These are phyloP conservation scores for Origma solitaria DNA, from an alignment of 2,113 vertebrate genomes.

Conservation along the genomic window DNA sequence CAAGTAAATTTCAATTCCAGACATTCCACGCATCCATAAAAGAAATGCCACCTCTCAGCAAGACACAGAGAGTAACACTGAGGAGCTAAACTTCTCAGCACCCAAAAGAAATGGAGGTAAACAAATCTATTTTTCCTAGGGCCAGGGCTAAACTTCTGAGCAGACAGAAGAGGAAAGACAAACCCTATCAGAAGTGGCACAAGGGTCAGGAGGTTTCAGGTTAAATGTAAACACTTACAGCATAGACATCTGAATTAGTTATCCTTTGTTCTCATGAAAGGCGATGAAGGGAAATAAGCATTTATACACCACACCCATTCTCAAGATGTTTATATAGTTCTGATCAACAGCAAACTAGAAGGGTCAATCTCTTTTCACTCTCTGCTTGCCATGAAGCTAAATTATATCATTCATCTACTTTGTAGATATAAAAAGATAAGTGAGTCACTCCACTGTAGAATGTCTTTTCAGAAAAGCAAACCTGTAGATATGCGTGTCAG, in stretches of 20 bases:
- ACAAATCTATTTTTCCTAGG: neutral
- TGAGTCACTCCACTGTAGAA: neutral
- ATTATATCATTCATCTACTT: neutral
- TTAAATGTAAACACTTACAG: neutral
- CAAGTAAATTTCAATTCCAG: slow-evolving; percentile 43
- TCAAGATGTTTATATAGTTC: neutral
- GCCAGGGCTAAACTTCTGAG: neutral
- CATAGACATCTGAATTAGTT: neutral
- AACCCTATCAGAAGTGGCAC: neutral
- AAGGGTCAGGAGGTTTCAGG: neutral
- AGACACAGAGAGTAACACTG: neutral
- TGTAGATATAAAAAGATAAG: neutral
- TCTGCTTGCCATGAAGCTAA: neutral
- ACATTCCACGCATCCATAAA: neutral
- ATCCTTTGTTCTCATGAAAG: neutral
- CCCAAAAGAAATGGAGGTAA: neutral
- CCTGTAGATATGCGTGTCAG: fast-evolving
- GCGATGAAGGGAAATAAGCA: neutral
- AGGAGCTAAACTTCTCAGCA: neutral
- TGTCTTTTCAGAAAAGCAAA: neutral
- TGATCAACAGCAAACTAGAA: neutral
- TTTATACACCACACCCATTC: neutral
- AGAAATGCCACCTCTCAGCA: slow-evolving; percentile 13
- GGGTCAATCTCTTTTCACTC: neutral
- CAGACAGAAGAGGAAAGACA: neutral